Conservation (phyloP, 2,113 vertebrate species). For the Oncorhynchus mykiss region DNA sequence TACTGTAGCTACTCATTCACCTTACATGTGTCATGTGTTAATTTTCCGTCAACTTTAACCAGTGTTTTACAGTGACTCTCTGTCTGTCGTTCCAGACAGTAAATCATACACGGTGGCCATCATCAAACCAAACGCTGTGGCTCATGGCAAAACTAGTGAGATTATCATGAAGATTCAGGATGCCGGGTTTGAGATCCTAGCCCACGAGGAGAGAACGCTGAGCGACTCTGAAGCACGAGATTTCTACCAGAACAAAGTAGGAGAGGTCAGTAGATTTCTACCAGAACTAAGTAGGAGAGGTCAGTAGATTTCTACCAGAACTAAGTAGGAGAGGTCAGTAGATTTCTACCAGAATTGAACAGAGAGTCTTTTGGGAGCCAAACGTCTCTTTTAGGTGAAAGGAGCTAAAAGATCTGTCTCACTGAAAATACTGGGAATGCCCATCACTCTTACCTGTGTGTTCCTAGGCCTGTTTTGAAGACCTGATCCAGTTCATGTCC, state of each 20-base stretch:
- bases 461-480: conserved; percentile 76
- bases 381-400: too few species aligned
- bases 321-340: too few species aligned
- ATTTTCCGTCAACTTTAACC: not conserved
- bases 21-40: too few species aligned
- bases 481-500: conserved; percentile 81
- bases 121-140: conserved; percentile 86
- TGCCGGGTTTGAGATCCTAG: conserved; percentile 83
- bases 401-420: too few species aligned
- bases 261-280: too few species aligned
- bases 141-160: conserved; percentile 81
- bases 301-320: too few species aligned
- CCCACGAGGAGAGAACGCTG: conserved; percentile 75
- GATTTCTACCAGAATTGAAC: too few species aligned
- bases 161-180: conserved; percentile 89
- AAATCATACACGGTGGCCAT: conserved; percentile 82
- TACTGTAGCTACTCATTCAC: conserved; percentile 28
- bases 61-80: not conserved
- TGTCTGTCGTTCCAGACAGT: conserved; percentile 66
- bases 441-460: too few species aligned
- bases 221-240: conserved; percentile 70
- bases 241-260: too few species aligned
- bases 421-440: too few species aligned
- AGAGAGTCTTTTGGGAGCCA: too few species aligned
- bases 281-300: too few species aligned